Percentiles rank a stretch among this genome's conserved stretches.
phyloP scores from a whole-genome alignment of 1,140 invertebrate genomes.

The Ptiloglossa arizonensis region DNA sequence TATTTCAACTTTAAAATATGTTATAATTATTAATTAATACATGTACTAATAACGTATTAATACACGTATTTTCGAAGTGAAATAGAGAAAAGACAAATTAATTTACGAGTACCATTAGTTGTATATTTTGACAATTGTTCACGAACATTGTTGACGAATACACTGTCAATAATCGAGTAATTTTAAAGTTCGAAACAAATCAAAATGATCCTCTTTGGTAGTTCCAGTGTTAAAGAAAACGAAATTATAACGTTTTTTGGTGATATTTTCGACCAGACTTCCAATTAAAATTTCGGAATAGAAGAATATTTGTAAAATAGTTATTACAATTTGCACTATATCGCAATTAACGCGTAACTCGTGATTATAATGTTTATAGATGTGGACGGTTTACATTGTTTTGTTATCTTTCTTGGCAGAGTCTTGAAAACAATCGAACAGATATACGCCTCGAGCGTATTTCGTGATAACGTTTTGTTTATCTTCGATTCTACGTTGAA shows the following conservation, averaged over 20 bases:
- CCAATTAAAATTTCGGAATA: background rate
- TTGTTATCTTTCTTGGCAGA: conserved; percentile 1
- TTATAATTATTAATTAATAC: background rate
- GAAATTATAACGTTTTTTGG: background rate
- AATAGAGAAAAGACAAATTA: no score
- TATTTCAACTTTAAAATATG: background rate
- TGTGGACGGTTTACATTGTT: background rate
- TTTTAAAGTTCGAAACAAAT: no score
- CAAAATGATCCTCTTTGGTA: no score
- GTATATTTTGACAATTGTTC: no score
- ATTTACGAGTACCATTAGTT: no score
- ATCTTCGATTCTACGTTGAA: background rate
- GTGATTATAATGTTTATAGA: background rate
- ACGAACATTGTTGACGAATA: no score
- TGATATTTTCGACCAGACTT: background rate
- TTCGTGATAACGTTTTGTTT: background rate
- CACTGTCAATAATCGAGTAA: no score
- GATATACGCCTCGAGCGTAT: background rate
- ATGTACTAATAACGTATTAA: no score
- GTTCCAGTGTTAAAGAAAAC: no score
- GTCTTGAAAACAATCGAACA: conserved; percentile 1
- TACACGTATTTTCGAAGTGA: no score
- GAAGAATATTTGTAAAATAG: background rate
- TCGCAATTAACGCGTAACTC: background rate
- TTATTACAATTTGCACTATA: background rate